These are phyloP conservation scores for Chymomyza procnemis DNA, from an alignment of 2,888 invertebrate species.

Conservation along the genomic window DNA sequence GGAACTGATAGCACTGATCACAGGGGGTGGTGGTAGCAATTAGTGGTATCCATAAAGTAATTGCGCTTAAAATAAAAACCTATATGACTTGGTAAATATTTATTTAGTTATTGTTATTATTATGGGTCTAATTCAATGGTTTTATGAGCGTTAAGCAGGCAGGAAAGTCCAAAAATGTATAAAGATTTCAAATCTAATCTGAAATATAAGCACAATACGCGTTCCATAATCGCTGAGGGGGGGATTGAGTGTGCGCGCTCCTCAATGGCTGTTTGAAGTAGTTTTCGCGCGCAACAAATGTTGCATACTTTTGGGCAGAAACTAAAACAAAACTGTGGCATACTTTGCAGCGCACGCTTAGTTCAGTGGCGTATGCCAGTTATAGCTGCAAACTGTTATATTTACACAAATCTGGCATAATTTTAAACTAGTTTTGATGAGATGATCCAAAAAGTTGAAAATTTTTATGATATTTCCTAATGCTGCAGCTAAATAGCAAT, in stretches of 20 bases:
- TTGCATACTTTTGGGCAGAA: slow-evolving; percentile 3
- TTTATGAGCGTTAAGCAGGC: not conserved
- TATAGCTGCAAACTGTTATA: not conserved
- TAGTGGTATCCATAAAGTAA: not conserved
- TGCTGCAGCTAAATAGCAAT: too few species aligned
- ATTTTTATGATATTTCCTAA: not conserved
- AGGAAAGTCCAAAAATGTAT: not conserved
- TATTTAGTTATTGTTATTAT: not conserved
- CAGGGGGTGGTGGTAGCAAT: slow-evolving; percentile 41
- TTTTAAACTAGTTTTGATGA: not conserved
- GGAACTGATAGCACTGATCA: slow-evolving; percentile 60
- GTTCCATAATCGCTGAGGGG: not conserved
- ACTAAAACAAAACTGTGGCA: not conserved
- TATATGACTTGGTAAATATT: not conserved
- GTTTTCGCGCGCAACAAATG: not conserved
- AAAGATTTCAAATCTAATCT: not conserved
- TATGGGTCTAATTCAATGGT: not conserved
- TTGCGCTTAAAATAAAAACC: not conserved
- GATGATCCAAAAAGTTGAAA: not conserved
- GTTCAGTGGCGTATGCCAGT: not conserved
- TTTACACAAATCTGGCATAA: not conserved
- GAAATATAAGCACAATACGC: not conserved
- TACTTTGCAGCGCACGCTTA: not conserved
- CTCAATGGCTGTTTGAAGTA: not conserved
- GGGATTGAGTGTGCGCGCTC: not conserved